Evolutionary conservation across 2,888 invertebrate genomes (phyloP).

Genomic region (Panopea generosa): DNA sequence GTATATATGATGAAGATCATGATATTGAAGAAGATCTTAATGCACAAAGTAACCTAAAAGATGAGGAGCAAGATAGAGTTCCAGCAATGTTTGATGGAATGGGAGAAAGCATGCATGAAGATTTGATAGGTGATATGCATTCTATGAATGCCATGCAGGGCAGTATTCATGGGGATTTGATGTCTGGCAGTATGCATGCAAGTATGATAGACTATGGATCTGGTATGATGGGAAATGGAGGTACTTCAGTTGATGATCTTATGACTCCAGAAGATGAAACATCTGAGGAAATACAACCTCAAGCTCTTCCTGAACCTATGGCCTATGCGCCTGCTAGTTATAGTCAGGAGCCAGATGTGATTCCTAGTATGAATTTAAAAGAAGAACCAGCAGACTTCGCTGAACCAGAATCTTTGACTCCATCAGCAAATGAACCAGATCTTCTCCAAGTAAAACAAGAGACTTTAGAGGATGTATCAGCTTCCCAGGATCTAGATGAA

Average conservation of each 20-base stretch:
- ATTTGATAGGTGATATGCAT: conserved; percentile 39
- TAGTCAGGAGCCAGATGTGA: conserved; percentile 70
- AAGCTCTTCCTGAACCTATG: conserved; percentile 78
- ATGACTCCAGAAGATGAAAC: conserved; percentile 64
- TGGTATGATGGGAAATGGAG: conserved; percentile 34
- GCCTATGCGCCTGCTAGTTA: conserved; percentile 66
- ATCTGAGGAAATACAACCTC: conserved; percentile 74
- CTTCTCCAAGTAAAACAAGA: conserved; percentile 51
- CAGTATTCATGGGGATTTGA: conserved; percentile 50
- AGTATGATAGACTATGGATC: conserved; percentile 53
- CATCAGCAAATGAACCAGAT: conserved; percentile 48
- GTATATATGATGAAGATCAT: conserved; percentile 78
- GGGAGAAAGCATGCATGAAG: conserved; percentile 58
- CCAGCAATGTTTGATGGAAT: conserved; percentile 59
- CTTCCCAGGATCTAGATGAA: conserved; percentile 39
- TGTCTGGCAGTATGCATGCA: conserved; percentile 59
- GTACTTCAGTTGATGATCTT: conserved; percentile 44
- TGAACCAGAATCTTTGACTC: conserved; percentile 33
- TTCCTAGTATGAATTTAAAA: conserved; percentile 55
- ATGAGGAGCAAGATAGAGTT: conserved; percentile 41
- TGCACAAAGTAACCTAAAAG: conserved; percentile 38
- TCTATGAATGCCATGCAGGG: conserved; percentile 43
- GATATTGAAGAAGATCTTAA: conserved; percentile 52
- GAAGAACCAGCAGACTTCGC: conserved; percentile 35
- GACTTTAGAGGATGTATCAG: conserved; percentile 25